Base-by-base conservation (phyloP, 2,797 vertebrate genomes). In the Oophaga sylvatica region DNA sequence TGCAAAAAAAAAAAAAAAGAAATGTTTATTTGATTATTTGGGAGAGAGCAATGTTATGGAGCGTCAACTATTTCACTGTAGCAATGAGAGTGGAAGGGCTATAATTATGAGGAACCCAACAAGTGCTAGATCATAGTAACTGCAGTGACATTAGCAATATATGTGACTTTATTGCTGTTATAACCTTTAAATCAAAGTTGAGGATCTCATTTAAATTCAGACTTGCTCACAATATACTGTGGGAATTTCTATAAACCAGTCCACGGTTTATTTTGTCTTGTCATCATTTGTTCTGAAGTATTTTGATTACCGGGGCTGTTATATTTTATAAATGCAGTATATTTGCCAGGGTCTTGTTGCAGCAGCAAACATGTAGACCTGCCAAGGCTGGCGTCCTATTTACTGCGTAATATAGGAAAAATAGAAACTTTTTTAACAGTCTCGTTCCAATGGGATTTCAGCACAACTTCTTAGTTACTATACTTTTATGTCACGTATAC, bases 181-280 rank as follows among this genome's bases (percentile, higher is more conserved):
- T 83, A 83, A 65, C 86, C 86, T 87, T 87, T 87, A 73, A 87
- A 82, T 82, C 86, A 87, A 81, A 87, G 86, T 65, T 77, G 78
- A 71, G 67, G 45, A 86, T 86, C 78, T 80, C 67, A 80, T 73
- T 80, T 57, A 71, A 80, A 86, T 80, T 86, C 63, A 26, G 60
- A 71, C 29, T 41, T 79, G 31, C 48, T 86, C 60, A 80, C 83
- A 65, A 57, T 75, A 77, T 75, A 85, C 68, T 65, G 84, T 56
- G 53, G 76, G 59, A 86, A 70, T 86, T 80, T 57, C 67, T 41
- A 26, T 80, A 60, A 59, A 80, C 67, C 63, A 70, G 67, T 41
- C 22, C n/a, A 73, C 53, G 19, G 31, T 80, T 86, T 57, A 63
- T 85, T 31, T 80, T 79, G 22, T 80, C 73, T 57, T 80, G 76